A percentile compares a stretch with the other conserved stretches of the same genome.
These are phyloP conservation scores for Sebastes fasciatus DNA, from an alignment of 2,113 vertebrate species.

Conservation along the genomic window DNA sequence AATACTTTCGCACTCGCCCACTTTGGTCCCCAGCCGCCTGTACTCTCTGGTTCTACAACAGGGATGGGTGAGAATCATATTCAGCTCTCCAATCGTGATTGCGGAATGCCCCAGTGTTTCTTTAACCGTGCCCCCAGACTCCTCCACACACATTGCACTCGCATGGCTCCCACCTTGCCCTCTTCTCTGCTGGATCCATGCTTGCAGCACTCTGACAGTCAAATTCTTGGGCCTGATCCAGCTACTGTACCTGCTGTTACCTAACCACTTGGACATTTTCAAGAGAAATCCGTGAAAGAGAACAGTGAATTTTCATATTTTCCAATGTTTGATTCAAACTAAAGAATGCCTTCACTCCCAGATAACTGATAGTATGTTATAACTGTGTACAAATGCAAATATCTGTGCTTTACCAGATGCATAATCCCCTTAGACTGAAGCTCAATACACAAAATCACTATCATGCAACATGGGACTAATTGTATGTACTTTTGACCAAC, in stretches of 20 bases:
- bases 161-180: conserved; percentile 71
- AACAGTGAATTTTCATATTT: conserved; percentile 18
- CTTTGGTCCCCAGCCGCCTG: conserved; percentile 83
- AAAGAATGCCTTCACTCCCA: conserved; percentile 8
- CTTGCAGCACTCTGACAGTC: conserved; percentile 67
- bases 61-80: conserved; percentile 77
- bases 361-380: not conserved
- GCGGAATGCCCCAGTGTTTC: conserved; percentile 79
- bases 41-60: conserved; percentile 79
- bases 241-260: conserved; percentile 79
- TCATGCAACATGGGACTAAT: conserved; percentile 67
- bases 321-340: conserved; percentile 7
- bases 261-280: conserved; percentile 69
- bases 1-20: conserved; percentile 87
- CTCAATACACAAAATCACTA: conserved; percentile 65
- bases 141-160: conserved; percentile 70
- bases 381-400: conserved; percentile 8
- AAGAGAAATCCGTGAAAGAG: conserved; percentile 34
- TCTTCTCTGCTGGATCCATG: conserved; percentile 70
- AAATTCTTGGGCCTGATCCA: conserved; percentile 75
- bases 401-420: conserved; percentile 28
- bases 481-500: conserved; percentile 72
- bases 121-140: conserved; percentile 76
- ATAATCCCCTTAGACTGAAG: conserved; percentile 26
- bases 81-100: conserved; percentile 80